These are phyloP conservation scores for Caranx ignobilis DNA, from an alignment of 2,113 vertebrate genomes.

Conservation along the genomic window DNA sequence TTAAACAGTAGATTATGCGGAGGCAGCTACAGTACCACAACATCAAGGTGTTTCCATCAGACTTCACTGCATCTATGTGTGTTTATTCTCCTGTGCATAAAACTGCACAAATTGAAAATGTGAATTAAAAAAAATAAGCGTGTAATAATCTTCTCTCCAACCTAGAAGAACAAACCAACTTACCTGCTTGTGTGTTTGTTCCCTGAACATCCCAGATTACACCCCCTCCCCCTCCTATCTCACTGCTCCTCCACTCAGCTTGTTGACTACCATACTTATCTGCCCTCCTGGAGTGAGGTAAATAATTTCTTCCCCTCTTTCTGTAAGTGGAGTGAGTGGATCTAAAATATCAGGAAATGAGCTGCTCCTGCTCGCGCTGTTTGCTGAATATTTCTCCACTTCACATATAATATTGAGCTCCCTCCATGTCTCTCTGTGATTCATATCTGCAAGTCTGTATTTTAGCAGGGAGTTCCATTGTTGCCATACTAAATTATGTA, in stretches of 20 bases:
- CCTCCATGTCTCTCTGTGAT: background rate
- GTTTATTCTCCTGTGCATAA: too few species aligned
- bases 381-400: background rate
- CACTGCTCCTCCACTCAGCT: background rate
- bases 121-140: background rate
- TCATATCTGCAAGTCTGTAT: background rate
- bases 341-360: slow-evolving; percentile 6
- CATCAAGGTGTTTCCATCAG: too few species aligned
- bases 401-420: background rate
- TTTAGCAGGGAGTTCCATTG: background rate
- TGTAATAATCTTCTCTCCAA: background rate
- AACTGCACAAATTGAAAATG: background rate
- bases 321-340: background rate
- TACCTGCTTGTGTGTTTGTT: background rate
- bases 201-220: background rate
- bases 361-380: background rate
- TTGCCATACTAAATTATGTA: background rate
- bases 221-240: background rate
- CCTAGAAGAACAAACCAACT: background rate
- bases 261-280: slow-evolving; percentile 8
- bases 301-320: slow-evolving; percentile 14
- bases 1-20: too few species aligned
- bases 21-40: too few species aligned
- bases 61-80: too few species aligned
- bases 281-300: slow-evolving; percentile 17